Conservation (phyloP, 2,888 invertebrate genomes). For the Gisinianus flammeolus region DNA sequence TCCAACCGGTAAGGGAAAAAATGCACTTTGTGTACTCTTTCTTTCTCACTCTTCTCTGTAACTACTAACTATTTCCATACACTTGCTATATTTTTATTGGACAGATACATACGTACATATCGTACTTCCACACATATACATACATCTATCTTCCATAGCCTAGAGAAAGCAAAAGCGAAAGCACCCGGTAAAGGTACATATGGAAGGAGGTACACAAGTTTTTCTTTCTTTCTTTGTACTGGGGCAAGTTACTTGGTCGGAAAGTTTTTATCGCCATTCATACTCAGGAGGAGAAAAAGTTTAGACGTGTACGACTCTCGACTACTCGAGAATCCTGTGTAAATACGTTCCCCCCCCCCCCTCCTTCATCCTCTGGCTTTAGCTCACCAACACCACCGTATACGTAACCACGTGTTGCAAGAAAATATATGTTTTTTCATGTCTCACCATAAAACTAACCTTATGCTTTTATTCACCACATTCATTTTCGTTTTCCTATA, state of each 20-base stretch:
- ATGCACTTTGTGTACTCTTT: background rate
- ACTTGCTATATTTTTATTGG: background rate
- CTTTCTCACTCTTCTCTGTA: background rate
- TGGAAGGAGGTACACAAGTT: background rate
- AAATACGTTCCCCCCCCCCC: background rate
- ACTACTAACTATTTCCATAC: background rate
- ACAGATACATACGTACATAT: background rate
- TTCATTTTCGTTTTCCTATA: background rate
- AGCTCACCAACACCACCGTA: no score
- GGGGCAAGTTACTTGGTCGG: constrained; percentile 29
- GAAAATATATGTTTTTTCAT: background rate
- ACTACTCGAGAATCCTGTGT: background rate
- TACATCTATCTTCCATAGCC: background rate
- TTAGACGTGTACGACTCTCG: constrained; percentile 4
- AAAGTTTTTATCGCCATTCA: constrained; percentile 43
- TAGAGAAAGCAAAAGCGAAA: background rate
- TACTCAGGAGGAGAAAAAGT: constrained; percentile 12
- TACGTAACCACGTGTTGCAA: background rate
- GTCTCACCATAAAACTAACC: background rate
- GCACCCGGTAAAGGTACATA: no score
- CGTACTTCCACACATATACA: background rate
- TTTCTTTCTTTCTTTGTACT: constrained; percentile 2
- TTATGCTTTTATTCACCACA: background rate
- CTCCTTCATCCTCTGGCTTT: background rate
- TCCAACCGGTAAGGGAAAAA: constrained; percentile 72